phyloP scores from a whole-genome alignment of 1,140 invertebrate genomes.

The Limonius californicus region DNA sequence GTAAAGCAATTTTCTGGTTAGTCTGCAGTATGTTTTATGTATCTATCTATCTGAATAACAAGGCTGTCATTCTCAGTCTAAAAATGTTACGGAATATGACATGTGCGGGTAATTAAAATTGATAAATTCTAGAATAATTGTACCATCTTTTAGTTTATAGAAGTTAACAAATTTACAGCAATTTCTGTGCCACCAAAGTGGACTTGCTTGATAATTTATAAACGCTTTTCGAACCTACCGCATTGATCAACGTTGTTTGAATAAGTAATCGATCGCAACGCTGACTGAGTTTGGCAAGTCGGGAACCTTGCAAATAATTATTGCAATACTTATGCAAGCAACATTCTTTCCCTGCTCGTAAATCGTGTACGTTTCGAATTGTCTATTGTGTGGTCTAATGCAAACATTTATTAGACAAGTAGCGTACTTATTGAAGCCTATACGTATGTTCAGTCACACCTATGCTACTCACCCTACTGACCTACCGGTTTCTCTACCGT shows the following conservation, averaged over 20 bases:
- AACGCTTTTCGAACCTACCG: slow-evolving; percentile 23
- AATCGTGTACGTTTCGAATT: slow-evolving; percentile 31
- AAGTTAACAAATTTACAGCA: too few species aligned
- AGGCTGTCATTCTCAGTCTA: too few species aligned
- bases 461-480: background rate
- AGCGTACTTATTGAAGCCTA: slow-evolving; percentile 19
- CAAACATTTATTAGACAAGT: slow-evolving; percentile 31
- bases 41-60: too few species aligned
- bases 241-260: slow-evolving; percentile 15
- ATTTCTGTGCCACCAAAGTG: slow-evolving; percentile 1
- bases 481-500: too few species aligned
- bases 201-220: background rate
- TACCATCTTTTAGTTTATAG: too few species aligned
- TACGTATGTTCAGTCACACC: slow-evolving; percentile 11
- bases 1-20: slow-evolving; percentile 27
- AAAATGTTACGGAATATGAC: too few species aligned
- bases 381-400: slow-evolving; percentile 37
- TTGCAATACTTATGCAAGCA: slow-evolving; percentile 32
- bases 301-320: slow-evolving; percentile 22
- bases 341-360: slow-evolving; percentile 29
- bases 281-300: background rate
- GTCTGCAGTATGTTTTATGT: too few species aligned
- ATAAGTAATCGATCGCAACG: background rate
- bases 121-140: too few species aligned
- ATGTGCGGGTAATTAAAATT: too few species aligned